Percentiles rank a stretch among this genome's conserved stretches.
phyloP scores from a whole-genome alignment of 2,113 vertebrate species.

The Cryptoleucopteryx plumbea region DNA sequence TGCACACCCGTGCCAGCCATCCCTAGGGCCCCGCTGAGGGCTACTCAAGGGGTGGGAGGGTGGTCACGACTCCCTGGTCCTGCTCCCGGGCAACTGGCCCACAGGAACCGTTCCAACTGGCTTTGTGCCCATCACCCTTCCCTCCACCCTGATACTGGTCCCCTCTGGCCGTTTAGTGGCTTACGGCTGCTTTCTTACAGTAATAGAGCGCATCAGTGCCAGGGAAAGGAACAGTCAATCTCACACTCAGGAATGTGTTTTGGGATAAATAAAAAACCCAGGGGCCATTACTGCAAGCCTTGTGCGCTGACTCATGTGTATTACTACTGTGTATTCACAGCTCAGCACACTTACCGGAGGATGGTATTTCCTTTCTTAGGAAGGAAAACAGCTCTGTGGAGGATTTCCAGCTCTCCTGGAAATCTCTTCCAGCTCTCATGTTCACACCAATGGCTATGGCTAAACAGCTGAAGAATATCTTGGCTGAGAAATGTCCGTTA shows the following conservation, averaged over 20 bases:
- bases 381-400: neutral
- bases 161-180: neutral
- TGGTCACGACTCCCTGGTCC: neutral
- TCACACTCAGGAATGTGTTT: neutral
- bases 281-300: neutral
- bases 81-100: neutral
- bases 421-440: neutral
- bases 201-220: neutral
- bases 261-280: neutral
- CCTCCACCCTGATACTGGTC: neutral
- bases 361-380: rapidly evolving
- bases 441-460: neutral
- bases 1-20: neutral
- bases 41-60: rapidly evolving
- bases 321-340: neutral
- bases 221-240: neutral
- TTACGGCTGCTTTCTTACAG: rapidly evolving
- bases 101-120: rapidly evolving
- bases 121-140: neutral
- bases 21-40: neutral
- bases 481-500: neutral
- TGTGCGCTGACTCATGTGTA: neutral
- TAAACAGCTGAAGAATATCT: neutral
- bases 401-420: neutral
- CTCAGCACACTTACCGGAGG: neutral